These are phyloP conservation scores for Rutilus rutilus DNA, from an alignment of 2,113 vertebrate species.

Conservation along the genomic window DNA sequence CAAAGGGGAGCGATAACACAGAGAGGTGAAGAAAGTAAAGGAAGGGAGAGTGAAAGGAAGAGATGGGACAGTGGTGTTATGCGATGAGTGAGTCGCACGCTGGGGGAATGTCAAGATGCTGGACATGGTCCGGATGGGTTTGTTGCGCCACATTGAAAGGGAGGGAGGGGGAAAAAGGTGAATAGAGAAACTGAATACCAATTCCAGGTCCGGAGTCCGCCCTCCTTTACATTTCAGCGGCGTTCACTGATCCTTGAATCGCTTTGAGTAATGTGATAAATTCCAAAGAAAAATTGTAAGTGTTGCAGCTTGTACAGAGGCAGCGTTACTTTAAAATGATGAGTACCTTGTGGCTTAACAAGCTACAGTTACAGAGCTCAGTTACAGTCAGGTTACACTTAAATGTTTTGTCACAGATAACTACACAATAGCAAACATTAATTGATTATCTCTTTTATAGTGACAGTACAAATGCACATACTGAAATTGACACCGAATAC, in stretches of 20 bases:
- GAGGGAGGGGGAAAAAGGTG: constrained; percentile 8
- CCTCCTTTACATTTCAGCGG: constrained; percentile 18
- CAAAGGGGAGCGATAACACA: constrained; percentile 56
- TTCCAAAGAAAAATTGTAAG: background rate
- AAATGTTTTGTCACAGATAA: background rate
- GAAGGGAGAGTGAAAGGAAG: constrained; percentile 31
- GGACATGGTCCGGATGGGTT: constrained; percentile 36
- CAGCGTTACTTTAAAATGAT: background rate
- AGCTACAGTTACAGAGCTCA: background rate
- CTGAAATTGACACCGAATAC: background rate
- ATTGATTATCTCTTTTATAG: background rate
- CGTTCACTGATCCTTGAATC: constrained; percentile 8
- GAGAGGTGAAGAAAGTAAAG: constrained; percentile 45
- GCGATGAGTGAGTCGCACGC: constrained; percentile 34
- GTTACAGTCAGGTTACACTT: background rate
- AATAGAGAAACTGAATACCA: background rate
- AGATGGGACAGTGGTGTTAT: constrained; percentile 43
- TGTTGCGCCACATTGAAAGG: background rate
- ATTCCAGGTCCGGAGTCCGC: background rate
- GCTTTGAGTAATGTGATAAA: constrained; percentile 26
- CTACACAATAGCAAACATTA: background rate
- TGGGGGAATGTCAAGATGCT: constrained; percentile 44
- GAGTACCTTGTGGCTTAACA: background rate
- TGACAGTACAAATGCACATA: background rate
- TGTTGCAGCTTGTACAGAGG: background rate